A percentile compares a stretch with the other conserved stretches of the same genome.
Evolutionary conservation across 92 coral and sea anemone genomes (phyloP).

Genomic region (Scolanthus callimorphus): DNA sequence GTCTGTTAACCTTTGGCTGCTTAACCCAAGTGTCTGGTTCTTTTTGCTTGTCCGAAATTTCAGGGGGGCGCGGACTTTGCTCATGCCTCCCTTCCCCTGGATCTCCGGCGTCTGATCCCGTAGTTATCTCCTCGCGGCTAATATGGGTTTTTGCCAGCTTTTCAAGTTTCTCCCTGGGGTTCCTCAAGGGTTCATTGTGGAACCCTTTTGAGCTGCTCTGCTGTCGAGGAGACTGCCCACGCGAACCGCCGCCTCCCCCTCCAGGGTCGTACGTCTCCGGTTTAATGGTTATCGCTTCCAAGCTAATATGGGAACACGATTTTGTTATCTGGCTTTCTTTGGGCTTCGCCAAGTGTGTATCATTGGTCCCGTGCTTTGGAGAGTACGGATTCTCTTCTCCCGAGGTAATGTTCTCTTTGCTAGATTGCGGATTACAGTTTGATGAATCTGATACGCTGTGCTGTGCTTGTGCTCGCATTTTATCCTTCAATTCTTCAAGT

Average conservation of each 20-base stretch:
- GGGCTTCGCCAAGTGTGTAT: neutral
- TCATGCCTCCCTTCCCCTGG: too few species aligned
- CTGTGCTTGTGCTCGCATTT: slow-evolving; percentile 29
- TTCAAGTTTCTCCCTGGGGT: too few species aligned
- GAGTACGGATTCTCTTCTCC: slow-evolving; percentile 16
- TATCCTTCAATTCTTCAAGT: slow-evolving; percentile 22
- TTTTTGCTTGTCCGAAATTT: neutral
- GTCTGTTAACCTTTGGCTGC: slow-evolving; percentile 18
- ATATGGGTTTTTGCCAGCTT: too few species aligned
- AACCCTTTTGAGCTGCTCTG: neutral
- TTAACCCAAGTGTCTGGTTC: slow-evolving; percentile 19
- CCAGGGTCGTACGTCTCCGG: neutral
- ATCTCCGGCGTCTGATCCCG: too few species aligned
- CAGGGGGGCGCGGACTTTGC: too few species aligned
- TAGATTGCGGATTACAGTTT: slow-evolving; percentile 21
- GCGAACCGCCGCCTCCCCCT: neutral
- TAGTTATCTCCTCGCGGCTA: too few species aligned
- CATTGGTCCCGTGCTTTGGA: neutral
- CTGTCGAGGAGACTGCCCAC: too few species aligned
- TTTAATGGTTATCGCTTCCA: neutral
- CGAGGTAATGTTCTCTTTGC: slow-evolving; percentile 34
- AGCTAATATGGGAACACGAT: neutral
- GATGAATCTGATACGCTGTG: slow-evolving; percentile 15
- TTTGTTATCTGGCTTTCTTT: neutral
- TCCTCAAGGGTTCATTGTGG: neutral